Evolutionary conservation across 2,797 vertebrate species (phyloP).

Genomic region (Phylloscopus collybita): DNA sequence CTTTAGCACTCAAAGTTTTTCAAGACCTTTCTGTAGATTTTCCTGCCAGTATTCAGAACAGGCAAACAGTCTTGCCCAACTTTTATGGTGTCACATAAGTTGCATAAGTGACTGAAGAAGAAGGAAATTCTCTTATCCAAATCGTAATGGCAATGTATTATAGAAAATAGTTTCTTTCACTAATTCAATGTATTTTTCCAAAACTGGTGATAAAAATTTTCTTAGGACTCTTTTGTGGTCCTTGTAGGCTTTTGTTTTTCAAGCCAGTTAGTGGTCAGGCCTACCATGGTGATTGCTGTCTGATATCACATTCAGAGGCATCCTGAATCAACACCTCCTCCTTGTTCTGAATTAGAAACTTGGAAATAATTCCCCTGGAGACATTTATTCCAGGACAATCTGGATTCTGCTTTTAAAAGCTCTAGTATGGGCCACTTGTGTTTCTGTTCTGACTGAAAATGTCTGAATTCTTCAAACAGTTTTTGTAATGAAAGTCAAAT

Average conservation of each 20-base stretch:
- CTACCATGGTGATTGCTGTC: not conserved
- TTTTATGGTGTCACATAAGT: not conserved
- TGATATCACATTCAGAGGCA: not conserved
- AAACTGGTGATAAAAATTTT: not conserved
- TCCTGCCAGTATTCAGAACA: not conserved
- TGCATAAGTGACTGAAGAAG: not conserved
- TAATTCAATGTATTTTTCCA: not conserved
- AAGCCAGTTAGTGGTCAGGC: not conserved
- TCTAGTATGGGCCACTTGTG: not conserved
- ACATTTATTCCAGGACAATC: not conserved
- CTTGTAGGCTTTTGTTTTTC: not conserved
- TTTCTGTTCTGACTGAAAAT: not conserved
- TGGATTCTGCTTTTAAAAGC: not conserved
- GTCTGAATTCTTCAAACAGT: not conserved
- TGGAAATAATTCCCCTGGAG: not conserved
- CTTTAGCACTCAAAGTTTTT: not conserved
- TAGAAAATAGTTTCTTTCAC: not conserved
- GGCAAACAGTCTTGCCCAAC: rapidly evolving
- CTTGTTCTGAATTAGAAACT: not conserved
- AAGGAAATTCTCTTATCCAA: not conserved
- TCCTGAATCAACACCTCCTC: not conserved
- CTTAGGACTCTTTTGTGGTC: not conserved
- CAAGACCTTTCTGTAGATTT: not conserved
- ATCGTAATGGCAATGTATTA: not conserved
- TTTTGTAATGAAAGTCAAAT: not conserved